Conservation (phyloP, 2,113 vertebrate genomes). For the Seriola aureovittata region DNA sequence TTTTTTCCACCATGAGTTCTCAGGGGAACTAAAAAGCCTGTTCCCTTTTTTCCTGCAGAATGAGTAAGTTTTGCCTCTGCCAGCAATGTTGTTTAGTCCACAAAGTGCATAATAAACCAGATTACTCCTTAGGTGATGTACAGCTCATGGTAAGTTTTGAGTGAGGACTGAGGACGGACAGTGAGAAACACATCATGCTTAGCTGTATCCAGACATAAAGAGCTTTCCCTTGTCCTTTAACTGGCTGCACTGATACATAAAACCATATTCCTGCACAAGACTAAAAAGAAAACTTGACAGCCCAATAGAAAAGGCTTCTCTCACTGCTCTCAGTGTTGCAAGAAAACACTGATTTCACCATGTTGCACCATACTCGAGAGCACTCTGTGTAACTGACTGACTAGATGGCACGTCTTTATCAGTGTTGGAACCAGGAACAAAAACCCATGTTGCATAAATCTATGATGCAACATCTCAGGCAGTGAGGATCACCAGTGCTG, state of each 20-base stretch:
- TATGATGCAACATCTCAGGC: slow-evolving; percentile 8
- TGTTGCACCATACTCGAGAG: slow-evolving; percentile 28
- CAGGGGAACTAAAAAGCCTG: background rate
- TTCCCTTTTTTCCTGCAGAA: slow-evolving; percentile 6
- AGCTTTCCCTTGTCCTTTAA: slow-evolving; percentile 1
- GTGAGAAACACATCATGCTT: slow-evolving; percentile 8
- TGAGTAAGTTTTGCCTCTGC: background rate
- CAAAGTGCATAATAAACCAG: background rate
- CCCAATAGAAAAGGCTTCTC: slow-evolving; percentile 13
- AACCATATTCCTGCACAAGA: background rate
- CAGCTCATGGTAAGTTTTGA: background rate
- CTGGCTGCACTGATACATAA: background rate
- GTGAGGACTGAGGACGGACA: background rate
- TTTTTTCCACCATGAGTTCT: background rate
- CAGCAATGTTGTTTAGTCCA: background rate
- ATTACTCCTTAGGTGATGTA: slow-evolving; percentile 1
- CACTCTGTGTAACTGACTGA: slow-evolving; percentile 5
- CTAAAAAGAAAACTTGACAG: background rate
- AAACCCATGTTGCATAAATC: slow-evolving; percentile 26
- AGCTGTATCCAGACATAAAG: slow-evolving; percentile 4
- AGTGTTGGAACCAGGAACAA: slow-evolving; percentile 18
- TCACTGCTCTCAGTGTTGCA: background rate
- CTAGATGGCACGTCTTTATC: slow-evolving; percentile 27
- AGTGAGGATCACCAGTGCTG: slow-evolving; percentile 11
- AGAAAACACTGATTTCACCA: slow-evolving; percentile 48